A percentile compares a stretch with the other conserved stretches of the same genome.
Evolutionary conservation across 2,888 invertebrate genomes (phyloP).

Genomic region (Agrotis clavis): DNA sequence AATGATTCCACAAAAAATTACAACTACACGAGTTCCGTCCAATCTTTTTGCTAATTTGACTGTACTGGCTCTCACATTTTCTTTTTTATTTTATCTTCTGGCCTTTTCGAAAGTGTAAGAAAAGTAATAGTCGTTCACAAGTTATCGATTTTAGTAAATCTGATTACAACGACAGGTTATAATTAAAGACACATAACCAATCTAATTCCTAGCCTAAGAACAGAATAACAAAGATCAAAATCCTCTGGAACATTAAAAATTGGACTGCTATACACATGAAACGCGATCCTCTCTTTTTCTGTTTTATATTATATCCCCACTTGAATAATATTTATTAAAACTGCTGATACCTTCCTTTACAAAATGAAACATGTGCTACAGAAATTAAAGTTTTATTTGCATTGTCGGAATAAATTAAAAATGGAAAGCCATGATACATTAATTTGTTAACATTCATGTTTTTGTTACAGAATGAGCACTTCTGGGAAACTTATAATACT

Average conservation of each 20-base stretch:
- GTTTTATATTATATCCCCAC: constrained; percentile 21
- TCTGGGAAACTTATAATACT: neutral
- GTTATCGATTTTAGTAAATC: too few relatives aligned
- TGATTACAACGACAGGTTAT: too few relatives aligned
- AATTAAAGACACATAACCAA: too few relatives aligned
- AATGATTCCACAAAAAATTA: too few relatives aligned
- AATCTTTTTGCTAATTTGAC: too few relatives aligned
- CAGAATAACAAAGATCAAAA: neutral
- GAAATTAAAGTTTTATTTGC: constrained; percentile 45
- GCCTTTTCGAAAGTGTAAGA: too few relatives aligned
- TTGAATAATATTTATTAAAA: constrained; percentile 17
- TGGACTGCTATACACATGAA: neutral
- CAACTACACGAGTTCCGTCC: too few relatives aligned
- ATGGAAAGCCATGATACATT: constrained; percentile 1
- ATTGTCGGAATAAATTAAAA: constrained; percentile 37
- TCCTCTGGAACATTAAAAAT: neutral
- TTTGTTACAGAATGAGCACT: neutral
- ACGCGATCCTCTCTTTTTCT: neutral
- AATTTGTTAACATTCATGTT: neutral
- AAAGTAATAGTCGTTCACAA: too few relatives aligned
- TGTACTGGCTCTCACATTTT: too few relatives aligned
- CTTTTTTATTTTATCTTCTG: too few relatives aligned
- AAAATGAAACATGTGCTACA: constrained; percentile 24
- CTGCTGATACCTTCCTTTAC: constrained; percentile 21
- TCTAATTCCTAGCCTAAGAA: neutral